Evolutionary conservation across 1,140 invertebrate genomes (phyloP).

Genomic region (Samia ricini): DNA sequence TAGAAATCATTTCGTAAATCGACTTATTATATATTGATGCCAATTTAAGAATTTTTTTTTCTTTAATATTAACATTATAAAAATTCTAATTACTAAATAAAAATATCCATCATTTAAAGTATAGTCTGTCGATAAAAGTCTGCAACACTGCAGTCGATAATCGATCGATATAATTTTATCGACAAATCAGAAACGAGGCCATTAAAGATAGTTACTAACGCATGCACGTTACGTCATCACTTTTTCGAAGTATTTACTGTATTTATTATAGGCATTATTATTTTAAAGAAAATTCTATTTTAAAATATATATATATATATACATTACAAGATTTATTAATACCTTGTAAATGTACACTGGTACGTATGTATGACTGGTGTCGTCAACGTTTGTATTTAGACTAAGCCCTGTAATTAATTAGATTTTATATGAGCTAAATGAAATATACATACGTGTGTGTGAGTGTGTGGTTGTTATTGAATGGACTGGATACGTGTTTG

Average conservation of each 20-base stretch:
- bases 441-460: no score
- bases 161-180: background rate
- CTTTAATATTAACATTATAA: no score
- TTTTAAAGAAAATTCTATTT: background rate
- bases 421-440: constrained; percentile 68
- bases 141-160: background rate
- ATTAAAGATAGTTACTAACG: background rate
- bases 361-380: constrained; percentile 33
- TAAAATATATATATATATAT: no score
- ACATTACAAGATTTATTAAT: constrained; percentile 18
- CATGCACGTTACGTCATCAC: background rate
- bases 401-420: constrained; percentile 58
- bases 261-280: constrained; percentile 21
- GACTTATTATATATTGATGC: no score
- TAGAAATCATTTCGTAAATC: no score
- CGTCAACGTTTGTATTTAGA: constrained; percentile 38
- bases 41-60: no score
- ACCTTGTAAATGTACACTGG: no score
- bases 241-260: constrained; percentile 17
- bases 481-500: background rate
- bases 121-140: no score
- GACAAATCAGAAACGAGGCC: background rate
- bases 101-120: no score
- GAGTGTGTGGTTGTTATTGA: constrained; percentile 34
- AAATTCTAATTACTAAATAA: no score